These are phyloP conservation scores for Rhyacophila evoluta DNA, from an alignment of 2,888 invertebrate genomes.

Conservation along the genomic window DNA sequence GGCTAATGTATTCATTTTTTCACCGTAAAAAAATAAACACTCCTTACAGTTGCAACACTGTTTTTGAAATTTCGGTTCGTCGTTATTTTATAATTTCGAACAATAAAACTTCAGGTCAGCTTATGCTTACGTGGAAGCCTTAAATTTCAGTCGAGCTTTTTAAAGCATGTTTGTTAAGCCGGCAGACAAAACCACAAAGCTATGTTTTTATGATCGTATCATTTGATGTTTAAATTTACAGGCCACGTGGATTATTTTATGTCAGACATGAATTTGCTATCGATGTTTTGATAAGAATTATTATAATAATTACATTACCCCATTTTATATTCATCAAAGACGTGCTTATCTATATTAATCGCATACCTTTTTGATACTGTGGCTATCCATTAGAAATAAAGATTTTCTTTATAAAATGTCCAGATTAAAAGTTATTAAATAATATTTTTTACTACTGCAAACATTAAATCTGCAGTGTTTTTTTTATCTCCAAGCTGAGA, in stretches of 20 bases:
- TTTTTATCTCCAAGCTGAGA: too few relatives aligned
- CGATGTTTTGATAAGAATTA: not conserved
- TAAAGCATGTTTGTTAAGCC: not conserved
- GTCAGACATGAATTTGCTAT: not conserved
- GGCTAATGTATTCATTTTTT: not conserved
- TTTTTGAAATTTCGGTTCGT: not conserved
- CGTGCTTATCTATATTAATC: too few relatives aligned
- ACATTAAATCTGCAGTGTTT: too few relatives aligned
- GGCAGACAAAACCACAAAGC: not conserved
- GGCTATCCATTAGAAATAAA: too few relatives aligned
- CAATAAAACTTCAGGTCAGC: not conserved
- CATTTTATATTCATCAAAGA: too few relatives aligned
- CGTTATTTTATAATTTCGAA: not conserved
- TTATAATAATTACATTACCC: too few relatives aligned
- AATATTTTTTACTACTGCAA: too few relatives aligned
- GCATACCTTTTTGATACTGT: too few relatives aligned
- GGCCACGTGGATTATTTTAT: not conserved
- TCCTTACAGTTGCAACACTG: not conserved
- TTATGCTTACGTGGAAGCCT: not conserved
- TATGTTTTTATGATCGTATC: not conserved
- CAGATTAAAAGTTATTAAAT: too few relatives aligned
- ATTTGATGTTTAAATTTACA: not conserved
- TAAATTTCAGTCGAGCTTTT: not conserved
- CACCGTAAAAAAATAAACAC: not conserved
- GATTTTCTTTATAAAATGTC: too few relatives aligned